Evolutionary conservation across 1,140 invertebrate species (phyloP).

Genomic region (Caenorhabditis briggsae): DNA sequence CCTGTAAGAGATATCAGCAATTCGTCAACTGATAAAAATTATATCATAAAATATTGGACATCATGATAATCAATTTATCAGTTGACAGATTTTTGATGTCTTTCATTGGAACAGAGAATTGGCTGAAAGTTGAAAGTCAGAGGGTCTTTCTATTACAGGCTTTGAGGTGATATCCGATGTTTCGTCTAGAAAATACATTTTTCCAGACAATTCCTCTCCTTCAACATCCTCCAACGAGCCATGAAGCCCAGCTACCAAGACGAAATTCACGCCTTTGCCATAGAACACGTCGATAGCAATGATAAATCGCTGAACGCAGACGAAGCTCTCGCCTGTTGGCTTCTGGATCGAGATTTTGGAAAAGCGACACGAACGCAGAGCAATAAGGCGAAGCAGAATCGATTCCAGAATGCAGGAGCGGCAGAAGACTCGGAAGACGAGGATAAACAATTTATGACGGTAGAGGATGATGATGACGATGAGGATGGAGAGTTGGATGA

Average conservation of each 20-base stretch:
- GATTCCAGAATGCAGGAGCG: background rate
- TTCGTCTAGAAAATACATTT: background rate
- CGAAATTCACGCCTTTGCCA: background rate
- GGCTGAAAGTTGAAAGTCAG: too few species aligned
- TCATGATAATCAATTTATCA: too few species aligned
- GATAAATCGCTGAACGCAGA: background rate
- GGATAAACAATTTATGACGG: background rate
- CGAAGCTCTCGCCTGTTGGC: slow-evolving; percentile 56
- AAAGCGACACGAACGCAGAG: slow-evolving; percentile 27
- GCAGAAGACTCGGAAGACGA: slow-evolving; percentile 7
- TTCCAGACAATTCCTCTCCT: slow-evolving; percentile 34
- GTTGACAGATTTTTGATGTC: too few species aligned
- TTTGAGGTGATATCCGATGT: too few species aligned
- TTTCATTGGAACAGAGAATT: too few species aligned
- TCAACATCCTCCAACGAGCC: background rate
- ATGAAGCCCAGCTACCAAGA: background rate
- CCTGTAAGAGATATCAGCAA: too few species aligned
- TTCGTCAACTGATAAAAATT: too few species aligned
- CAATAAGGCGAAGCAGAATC: slow-evolving; percentile 60
- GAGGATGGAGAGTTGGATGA: background rate
- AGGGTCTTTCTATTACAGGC: too few species aligned
- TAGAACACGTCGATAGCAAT: background rate
- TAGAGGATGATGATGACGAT: background rate
- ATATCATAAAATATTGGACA: too few species aligned
- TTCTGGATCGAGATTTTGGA: slow-evolving; percentile 46